Percentiles rank a stretch among this genome's conserved stretches.
phyloP scores from a whole-genome alignment of 2,797 vertebrate genomes.

The Platyrinchus mystaceus region DNA sequence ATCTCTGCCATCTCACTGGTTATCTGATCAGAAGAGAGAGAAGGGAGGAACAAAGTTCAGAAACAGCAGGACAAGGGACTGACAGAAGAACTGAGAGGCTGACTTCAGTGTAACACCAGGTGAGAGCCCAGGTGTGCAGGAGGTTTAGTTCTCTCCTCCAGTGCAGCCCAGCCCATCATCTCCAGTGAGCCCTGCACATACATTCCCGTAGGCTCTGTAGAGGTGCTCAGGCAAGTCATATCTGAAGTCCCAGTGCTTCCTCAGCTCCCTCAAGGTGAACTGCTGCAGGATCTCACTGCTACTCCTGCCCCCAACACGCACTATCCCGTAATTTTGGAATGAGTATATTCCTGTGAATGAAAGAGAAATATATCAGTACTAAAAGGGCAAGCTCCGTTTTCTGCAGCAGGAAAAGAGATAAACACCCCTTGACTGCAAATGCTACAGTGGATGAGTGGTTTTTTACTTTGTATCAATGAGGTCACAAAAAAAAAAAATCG shows the following conservation, averaged over 20 bases:
- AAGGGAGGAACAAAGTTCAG: not conserved
- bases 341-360: conserved; percentile 81
- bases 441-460: not conserved
- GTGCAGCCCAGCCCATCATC: not conserved
- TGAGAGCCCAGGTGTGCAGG: not conserved
- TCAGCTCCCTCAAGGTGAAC: conserved; percentile 85
- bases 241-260: conserved; percentile 50
- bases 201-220: conserved; percentile 71
- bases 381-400: not conserved
- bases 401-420: not conserved
- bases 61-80: not conserved
- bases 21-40: conserved; percentile 72
- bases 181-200: conserved; percentile 61
- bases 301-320: conserved; percentile 91
- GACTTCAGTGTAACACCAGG: not conserved
- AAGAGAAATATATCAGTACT: not conserved
- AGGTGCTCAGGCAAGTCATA: conserved; percentile 71
- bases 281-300: conserved; percentile 84
- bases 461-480: not conserved
- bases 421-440: not conserved
- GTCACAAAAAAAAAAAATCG: not conserved
- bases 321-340: conserved; percentile 83
- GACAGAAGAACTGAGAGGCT: not conserved
- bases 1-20: conserved; percentile 67
- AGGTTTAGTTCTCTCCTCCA: not conserved